Evolutionary conservation across 2,113 vertebrate genomes (phyloP).

Genomic region (Gambusia holbrooki): DNA sequence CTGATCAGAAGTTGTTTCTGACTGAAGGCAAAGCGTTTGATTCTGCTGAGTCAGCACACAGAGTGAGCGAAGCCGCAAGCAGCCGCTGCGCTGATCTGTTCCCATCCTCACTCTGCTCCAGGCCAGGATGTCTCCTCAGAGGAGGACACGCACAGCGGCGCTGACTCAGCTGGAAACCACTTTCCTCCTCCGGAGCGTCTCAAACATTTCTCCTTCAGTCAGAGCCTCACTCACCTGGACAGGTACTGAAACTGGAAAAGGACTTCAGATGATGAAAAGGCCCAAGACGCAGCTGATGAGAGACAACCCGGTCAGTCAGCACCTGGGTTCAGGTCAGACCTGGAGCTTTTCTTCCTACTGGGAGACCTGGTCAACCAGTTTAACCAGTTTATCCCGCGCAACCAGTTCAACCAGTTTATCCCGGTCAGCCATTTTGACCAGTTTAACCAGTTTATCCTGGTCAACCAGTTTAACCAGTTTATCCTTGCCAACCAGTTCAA

Average conservation of each 20-base stretch:
- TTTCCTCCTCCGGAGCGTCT: constrained; percentile 18
- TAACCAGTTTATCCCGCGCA: too few relatives aligned
- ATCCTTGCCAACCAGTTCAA: too few relatives aligned
- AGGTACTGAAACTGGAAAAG: too few relatives aligned
- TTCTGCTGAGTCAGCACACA: neutral
- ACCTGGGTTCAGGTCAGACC: too few relatives aligned
- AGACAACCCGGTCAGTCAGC: neutral
- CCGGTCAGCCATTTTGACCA: too few relatives aligned
- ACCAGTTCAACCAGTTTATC: too few relatives aligned
- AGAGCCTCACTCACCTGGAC: neutral
- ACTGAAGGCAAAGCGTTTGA: neutral
- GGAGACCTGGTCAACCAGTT: too few relatives aligned
- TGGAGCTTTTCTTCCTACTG: too few relatives aligned
- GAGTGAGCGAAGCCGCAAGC: neutral
- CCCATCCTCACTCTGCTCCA: constrained; percentile 6
- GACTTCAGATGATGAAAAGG: too few relatives aligned
- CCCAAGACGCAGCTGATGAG: too few relatives aligned
- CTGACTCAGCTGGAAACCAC: constrained; percentile 39
- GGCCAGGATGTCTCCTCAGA: constrained; percentile 2
- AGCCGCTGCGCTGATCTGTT: neutral
- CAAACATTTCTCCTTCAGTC: neutral
- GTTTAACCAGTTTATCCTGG: too few relatives aligned
- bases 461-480: too few relatives aligned
- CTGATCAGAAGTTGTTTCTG: neutral
- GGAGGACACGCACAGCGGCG: neutral